These are phyloP conservation scores for Antheraea mylitta DNA, from an alignment of 1,140 invertebrate species.

Conservation along the genomic window DNA sequence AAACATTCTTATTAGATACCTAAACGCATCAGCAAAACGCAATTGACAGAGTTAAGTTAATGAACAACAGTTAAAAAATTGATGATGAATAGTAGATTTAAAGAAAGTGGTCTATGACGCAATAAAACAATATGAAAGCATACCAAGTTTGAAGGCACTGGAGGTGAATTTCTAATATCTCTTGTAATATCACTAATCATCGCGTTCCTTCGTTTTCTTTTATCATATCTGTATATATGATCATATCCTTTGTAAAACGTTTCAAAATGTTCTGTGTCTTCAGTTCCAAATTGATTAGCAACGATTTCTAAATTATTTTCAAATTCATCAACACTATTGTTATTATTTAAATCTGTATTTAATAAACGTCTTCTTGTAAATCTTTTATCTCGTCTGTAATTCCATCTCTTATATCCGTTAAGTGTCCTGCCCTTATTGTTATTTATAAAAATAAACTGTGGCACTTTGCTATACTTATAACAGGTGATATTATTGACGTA, in stretches of 20 bases:
- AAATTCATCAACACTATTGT: conserved; percentile 6
- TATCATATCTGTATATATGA: conserved; percentile 34
- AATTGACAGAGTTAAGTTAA: too few species aligned
- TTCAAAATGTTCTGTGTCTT: conserved; percentile 28
- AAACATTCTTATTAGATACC: too few species aligned
- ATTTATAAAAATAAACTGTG: conserved; percentile 26
- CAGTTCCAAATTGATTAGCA: background rate
- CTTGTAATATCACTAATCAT: conserved; percentile 15
- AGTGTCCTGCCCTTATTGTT: conserved; percentile 18
- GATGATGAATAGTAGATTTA: too few species aligned
- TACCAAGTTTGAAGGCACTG: conserved; percentile 2
- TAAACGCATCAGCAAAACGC: too few species aligned
- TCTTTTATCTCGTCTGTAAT: conserved; percentile 40
- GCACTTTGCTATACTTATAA: conserved; percentile 29
- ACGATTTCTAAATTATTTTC: conserved; percentile 5
- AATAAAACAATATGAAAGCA: background rate
- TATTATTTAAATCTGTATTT: background rate
- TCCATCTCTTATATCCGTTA: conserved; percentile 27
- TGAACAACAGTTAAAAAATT: too few species aligned
- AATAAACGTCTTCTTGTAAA: conserved; percentile 6
- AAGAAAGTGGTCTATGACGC: too few species aligned
- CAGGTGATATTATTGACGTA: conserved; percentile 40
- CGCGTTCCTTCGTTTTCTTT: conserved; percentile 29
- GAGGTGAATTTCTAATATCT: conserved; percentile 26
- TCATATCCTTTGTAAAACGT: conserved; percentile 30